Conservation (phyloP, 2,113 vertebrate species). For the Ariopsis seemanni region DNA sequence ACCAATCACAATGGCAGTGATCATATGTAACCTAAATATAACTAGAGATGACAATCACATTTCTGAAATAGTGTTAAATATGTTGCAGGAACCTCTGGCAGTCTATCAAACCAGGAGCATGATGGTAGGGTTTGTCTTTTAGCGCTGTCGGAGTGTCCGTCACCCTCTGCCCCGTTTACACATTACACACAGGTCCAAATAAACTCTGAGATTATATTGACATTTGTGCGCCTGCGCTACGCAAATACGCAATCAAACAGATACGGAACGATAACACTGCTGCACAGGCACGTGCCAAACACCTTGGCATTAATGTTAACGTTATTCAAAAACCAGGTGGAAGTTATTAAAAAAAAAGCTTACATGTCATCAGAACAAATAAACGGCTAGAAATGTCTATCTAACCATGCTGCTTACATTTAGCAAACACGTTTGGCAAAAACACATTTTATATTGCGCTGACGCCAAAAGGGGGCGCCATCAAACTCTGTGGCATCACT, state of each 20-base stretch:
- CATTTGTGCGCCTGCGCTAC: conserved; percentile 75
- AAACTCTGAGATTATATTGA: conserved; percentile 63
- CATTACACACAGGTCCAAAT: conserved; percentile 50
- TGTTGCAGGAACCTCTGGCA: background rate
- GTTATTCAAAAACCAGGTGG: background rate
- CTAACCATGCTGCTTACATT: background rate
- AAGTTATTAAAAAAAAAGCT: background rate
- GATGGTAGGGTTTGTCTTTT: background rate
- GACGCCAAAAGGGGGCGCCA: conserved; percentile 75
- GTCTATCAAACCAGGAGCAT: background rate
- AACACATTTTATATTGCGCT: background rate
- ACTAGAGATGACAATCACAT: background rate
- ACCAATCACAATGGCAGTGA: background rate
- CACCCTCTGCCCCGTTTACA: conserved; percentile 44
- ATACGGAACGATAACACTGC: conserved; percentile 55
- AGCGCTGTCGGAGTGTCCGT: background rate
- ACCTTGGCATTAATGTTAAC: conserved; percentile 29
- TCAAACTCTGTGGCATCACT: conserved; percentile 50
- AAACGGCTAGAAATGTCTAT: background rate
- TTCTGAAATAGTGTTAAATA: background rate
- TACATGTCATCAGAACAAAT: background rate
- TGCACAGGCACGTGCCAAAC: conserved; percentile 41
- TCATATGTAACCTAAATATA: background rate
- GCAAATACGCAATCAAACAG: conserved; percentile 77
- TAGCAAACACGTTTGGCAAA: background rate